Evolutionary conservation across 2,888 invertebrate species (phyloP), one percentile per base, ranked within the genome.

Genomic region (Branchellion lobata): DNA sequence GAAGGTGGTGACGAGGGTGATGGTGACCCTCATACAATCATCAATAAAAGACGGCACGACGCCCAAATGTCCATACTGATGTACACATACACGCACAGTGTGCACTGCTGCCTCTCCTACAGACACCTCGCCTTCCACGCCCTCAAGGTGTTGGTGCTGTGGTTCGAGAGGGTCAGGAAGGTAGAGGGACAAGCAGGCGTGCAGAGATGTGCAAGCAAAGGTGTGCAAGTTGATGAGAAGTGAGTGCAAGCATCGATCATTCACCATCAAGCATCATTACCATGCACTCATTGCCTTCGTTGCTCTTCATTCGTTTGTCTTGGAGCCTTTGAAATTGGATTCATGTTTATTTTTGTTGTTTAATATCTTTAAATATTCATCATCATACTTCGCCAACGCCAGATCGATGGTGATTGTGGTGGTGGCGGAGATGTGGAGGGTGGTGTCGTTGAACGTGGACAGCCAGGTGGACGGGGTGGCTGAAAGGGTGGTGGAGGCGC

Each of bases 401-500:
- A 77, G 77, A 8, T 1, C 34, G 3, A 1, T 31, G 18, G 8
- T 65, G 24, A 5, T 21, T 2, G n/a, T 27, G 21, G 47, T 75
- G 33, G 31, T 71, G 29, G 40, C 51, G 24, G 24, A 57, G 33
- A 84, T 84, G n/a, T 73, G 85, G 57, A 79, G 83, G 5, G 79
- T 85, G 24, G 82, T 86, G 29, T 84, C 85, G 82, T 79, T 84
- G 61, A 84, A 85, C 81, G 84, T 85, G 83, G 86, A 86, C 79
- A 85, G 85, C 76, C 86, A 86, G 11, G 85, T 86, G n/a, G 85
- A 85, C 65, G 86, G 86, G 80, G 85, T 86, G 18, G 65, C 53
- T n/a, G 53, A 53, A 24, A 77, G 61, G 8, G 21, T 36, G n/a
- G 34, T 77, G 8, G 34, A 77, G 27, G 18, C n/a, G 31, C 29